Conservation (phyloP, 2,113 vertebrate species). For the Menura novaehollandiae region DNA sequence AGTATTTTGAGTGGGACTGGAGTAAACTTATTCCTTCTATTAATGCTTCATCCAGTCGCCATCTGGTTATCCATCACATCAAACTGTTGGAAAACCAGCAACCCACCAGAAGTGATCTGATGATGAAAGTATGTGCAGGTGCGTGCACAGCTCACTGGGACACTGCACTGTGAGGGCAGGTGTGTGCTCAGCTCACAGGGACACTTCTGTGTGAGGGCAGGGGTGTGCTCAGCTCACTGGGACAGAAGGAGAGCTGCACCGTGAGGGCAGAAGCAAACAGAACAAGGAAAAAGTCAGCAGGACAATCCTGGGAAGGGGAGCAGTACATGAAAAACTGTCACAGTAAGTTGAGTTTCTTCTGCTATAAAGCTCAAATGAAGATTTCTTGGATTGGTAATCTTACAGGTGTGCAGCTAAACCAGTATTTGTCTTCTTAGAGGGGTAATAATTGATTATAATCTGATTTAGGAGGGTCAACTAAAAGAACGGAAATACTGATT, state of each 20-base stretch:
- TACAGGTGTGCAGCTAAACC: background rate
- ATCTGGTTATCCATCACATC: background rate
- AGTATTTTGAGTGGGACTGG: background rate
- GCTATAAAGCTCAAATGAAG: background rate
- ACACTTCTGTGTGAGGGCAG: background rate
- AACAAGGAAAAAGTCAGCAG: background rate
- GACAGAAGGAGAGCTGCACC: background rate
- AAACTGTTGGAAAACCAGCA: background rate
- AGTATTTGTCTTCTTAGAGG: background rate
- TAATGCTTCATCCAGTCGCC: background rate
- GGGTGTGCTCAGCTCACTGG: background rate
- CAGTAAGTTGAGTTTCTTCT: background rate
- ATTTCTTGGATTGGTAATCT: background rate
- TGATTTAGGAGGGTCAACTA: background rate
- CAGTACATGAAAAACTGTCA: background rate
- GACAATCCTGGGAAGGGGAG: background rate
- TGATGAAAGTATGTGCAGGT: background rate
- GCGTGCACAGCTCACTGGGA: no score
- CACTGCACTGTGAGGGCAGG: background rate
- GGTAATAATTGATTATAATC: background rate
- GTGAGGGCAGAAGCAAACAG: background rate
- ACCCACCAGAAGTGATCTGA: background rate
- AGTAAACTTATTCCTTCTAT: background rate
- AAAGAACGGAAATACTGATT: background rate
- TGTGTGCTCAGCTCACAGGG: no score